phyloP scores from a whole-genome alignment of 2,797 vertebrate species.

The Falco novaeseelandiae region DNA sequence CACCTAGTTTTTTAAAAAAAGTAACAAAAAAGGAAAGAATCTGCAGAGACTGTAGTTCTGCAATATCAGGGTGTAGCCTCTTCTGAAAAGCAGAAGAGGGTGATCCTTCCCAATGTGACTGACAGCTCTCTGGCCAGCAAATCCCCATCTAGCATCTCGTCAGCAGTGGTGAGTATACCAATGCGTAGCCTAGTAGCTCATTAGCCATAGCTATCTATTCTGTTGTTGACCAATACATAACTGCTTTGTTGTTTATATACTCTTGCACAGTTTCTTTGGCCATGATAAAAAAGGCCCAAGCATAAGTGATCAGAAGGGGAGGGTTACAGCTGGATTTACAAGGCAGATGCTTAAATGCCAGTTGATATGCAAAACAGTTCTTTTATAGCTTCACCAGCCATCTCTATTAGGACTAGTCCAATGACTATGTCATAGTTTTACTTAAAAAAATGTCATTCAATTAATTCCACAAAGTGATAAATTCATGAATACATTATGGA shows the following conservation, averaged over 20 bases:
- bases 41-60: background rate
- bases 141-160: background rate
- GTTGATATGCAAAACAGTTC: background rate
- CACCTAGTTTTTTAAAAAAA: background rate
- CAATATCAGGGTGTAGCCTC: background rate
- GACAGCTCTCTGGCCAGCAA: background rate
- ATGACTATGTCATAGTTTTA: background rate
- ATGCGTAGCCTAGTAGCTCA: background rate
- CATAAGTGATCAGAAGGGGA: background rate
- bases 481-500: background rate
- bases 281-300: background rate
- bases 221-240: background rate
- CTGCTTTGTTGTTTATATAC: background rate
- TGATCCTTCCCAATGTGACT: background rate
- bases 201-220: background rate
- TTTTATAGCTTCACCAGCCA: background rate
- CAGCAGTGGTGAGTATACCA: background rate
- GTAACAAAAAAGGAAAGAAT: rapidly evolving
- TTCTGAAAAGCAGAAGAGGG: background rate
- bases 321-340: background rate
- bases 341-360: background rate
- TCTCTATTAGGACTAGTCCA: background rate
- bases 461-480: background rate
- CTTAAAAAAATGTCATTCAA: background rate
- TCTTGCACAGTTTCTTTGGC: background rate